These are phyloP conservation scores for Margarornis squamiger DNA, from an alignment of 2,797 vertebrate genomes.

Conservation along the genomic window DNA sequence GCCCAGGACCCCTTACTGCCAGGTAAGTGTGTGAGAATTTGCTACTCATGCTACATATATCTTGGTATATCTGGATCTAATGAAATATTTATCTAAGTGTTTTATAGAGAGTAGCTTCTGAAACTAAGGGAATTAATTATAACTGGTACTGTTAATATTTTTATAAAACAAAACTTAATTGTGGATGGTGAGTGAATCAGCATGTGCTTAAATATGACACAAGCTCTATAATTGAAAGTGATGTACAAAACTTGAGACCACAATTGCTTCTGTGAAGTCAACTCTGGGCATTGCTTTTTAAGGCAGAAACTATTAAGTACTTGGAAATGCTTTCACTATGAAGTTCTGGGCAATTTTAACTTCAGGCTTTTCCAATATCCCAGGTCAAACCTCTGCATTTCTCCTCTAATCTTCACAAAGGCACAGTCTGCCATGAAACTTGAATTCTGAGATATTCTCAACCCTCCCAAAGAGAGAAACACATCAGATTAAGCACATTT, in stretches of 20 bases:
- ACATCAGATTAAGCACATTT: background rate
- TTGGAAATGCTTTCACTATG: background rate
- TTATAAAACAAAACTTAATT: background rate
- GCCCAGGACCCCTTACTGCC: no score
- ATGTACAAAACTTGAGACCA: background rate
- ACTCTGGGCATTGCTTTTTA: background rate
- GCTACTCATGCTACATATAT: rapidly evolving
- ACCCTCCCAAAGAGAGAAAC: background rate
- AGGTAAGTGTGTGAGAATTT: background rate
- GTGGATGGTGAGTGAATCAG: background rate
- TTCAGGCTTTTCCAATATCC: background rate
- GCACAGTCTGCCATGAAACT: background rate
- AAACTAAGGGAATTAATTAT: background rate
- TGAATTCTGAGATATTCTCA: background rate
- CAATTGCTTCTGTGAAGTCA: background rate
- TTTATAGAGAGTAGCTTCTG: background rate
- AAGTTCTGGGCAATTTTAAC: background rate
- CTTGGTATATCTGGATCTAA: background rate
- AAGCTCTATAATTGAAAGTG: background rate
- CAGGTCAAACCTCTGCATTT: background rate
- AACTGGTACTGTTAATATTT: background rate
- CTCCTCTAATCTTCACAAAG: background rate
- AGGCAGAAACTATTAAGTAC: background rate
- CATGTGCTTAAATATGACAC: background rate
- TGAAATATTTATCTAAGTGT: background rate